Evolutionary conservation across 2,797 vertebrate species (phyloP), one percentile per base, ranked within the genome.

Genomic region (Lithobates sylvaticus): DNA sequence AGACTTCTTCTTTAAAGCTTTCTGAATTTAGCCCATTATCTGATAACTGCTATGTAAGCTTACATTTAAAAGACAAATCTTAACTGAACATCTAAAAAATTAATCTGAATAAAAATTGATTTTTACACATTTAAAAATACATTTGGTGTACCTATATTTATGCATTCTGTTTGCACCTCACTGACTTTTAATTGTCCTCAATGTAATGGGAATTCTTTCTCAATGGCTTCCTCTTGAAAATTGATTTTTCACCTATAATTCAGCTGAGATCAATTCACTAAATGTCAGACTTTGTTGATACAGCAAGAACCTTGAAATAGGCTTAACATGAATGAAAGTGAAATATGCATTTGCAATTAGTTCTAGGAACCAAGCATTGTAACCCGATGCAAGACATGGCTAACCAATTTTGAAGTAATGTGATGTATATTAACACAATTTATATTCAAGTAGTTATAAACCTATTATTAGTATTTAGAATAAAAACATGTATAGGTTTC

Each of bases 151-250:
- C 54, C 21, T 23, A 23, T 23, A n/a, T 67, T 26, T 67, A 27
- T 67, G 9, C 12, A 7, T 29, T 67, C 27, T 67, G 26, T 67
- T 67, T 67, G n/a, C 65, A 67, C 65, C 65, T 67, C n/a, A 67
- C 26, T 67, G 65, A 67, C 65, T 67, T 67, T 67, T 67, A 67
- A 67, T 67, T 67, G n/a, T 29, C 65, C 65, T 67, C 65, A 67
- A 13, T 67, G n/a, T 67, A 67, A 67, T 67, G 65, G 9, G 65
- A 67, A 12, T 67, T 67, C 65, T 67, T 67, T 26, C 13, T 67
- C 65, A 27, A 27, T 67, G 65, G 27, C 65, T 67, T 67, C 65
- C 65, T 67, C 65, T 67, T 67, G 10, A 67, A 61, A 67, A 67
- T 67, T 67, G 65, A 67, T 67, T 67, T 54, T 29, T 67, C 65